A percentile compares a stretch with the other conserved stretches of the same genome.
Conservation (phyloP, 2,797 vertebrate species). For the Anas flavirostris region DNA sequence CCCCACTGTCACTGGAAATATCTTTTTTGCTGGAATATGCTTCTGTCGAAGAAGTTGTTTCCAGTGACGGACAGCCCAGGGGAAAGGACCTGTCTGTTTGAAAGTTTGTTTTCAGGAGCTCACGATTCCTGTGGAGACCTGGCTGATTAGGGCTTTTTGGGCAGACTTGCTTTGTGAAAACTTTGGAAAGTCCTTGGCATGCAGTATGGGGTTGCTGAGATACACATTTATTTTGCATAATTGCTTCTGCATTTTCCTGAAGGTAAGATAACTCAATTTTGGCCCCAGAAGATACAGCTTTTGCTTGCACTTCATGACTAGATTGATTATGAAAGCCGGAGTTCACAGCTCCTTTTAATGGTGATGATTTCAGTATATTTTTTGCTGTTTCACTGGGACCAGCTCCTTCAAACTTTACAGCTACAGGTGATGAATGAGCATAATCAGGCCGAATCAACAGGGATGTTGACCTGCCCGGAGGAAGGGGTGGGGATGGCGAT, state of each 20-base stretch:
- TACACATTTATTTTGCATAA: constrained; percentile 50
- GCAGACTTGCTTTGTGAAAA: constrained; percentile 79
- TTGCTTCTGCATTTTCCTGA: constrained; percentile 64
- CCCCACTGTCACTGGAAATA: constrained; percentile 66
- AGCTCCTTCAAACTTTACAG: constrained; percentile 74
- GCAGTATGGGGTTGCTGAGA: constrained; percentile 77
- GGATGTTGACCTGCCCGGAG: constrained; percentile 88
- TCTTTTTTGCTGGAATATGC: constrained; percentile 74
- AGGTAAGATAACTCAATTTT: constrained; percentile 80
- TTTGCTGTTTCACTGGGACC: constrained; percentile 73
- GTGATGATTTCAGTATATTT: constrained; percentile 35
- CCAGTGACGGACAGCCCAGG: constrained; percentile 72
- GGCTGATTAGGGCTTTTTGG: constrained; percentile 82
- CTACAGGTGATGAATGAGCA: constrained; percentile 75
- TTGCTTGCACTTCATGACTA: constrained; percentile 79
- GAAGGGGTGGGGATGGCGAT: constrained; percentile 84
- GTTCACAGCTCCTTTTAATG: constrained; percentile 75
- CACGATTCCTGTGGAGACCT: constrained; percentile 76
- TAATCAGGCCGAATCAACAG: constrained; percentile 86
- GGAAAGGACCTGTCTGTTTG: constrained; percentile 78
- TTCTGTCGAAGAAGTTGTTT: constrained; percentile 76
- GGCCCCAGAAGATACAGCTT: constrained; percentile 74
- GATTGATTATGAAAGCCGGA: constrained; percentile 77
- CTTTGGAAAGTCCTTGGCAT: constrained; percentile 78
- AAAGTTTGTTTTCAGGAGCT: constrained; percentile 73